Evolutionary conservation across 1,140 invertebrate genomes (phyloP).

Genomic region (Euura saliciscinereae): DNA sequence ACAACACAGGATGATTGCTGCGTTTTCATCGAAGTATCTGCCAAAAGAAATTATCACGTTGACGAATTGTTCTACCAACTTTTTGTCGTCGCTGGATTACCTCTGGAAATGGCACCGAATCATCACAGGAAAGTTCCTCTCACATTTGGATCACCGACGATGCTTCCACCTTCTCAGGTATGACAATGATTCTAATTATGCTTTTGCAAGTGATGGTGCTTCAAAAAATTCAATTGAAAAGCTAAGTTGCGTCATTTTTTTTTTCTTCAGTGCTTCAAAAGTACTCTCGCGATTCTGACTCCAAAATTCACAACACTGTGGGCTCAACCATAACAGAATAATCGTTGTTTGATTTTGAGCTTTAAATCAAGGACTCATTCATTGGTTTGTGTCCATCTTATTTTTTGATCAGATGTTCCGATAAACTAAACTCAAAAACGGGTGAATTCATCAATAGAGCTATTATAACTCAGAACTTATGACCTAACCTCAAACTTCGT

Average conservation of each 20-base stretch:
- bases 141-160: constrained; percentile 73
- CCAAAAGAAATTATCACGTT: constrained; percentile 78
- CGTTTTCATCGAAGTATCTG: constrained; percentile 82
- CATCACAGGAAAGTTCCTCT: constrained; percentile 75
- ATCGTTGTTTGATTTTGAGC: too few species aligned
- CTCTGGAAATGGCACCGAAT: constrained; percentile 87
- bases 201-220: neutral
- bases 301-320: too few species aligned
- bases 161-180: constrained; percentile 69
- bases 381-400: too few species aligned
- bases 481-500: too few species aligned
- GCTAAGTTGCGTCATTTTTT: constrained; percentile 9
- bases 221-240: neutral
- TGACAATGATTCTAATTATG: constrained; percentile 11
- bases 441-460: too few species aligned
- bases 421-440: too few species aligned
- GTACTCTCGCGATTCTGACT: too few species aligned
- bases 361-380: too few species aligned
- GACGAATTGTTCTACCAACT: constrained; percentile 83
- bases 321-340: too few species aligned
- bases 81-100: constrained; percentile 79
- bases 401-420: too few species aligned
- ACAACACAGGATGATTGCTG: constrained; percentile 73
- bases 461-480: too few species aligned
- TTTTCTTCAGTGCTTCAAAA: too few species aligned